Conservation (phyloP, 2,113 vertebrate genomes). For the Perca schrenkii region DNA sequence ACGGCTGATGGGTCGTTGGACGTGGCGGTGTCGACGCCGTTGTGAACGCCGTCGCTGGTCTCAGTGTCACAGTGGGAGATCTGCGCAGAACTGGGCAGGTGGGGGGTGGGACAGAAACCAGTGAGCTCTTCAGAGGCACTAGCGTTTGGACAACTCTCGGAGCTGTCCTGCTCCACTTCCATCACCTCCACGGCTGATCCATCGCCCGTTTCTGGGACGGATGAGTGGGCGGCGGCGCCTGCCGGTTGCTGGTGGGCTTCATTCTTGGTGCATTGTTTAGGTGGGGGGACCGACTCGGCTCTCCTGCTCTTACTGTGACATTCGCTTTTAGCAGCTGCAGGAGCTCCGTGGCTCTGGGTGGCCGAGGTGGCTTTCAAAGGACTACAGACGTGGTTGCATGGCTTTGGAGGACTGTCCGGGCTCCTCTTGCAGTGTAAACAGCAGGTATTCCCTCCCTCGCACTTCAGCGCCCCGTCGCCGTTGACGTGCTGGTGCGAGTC, state of each 20-base stretch:
- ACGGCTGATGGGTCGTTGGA: slow-evolving; percentile 12
- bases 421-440: slow-evolving; percentile 85
- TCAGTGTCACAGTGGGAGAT: slow-evolving; percentile 69
- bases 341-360: slow-evolving; percentile 48
- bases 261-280: slow-evolving; percentile 58
- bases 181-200: slow-evolving; percentile 15
- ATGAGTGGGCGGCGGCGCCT: slow-evolving; percentile 10
- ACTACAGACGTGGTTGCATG: slow-evolving; percentile 83
- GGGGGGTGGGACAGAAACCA: slow-evolving; percentile 73
- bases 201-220: not conserved
- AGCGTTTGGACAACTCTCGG: slow-evolving; percentile 39
- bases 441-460: slow-evolving; percentile 83
- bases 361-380: slow-evolving; percentile 73
- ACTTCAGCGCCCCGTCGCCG: slow-evolving; percentile 83
- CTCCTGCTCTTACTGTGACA: slow-evolving; percentile 65
- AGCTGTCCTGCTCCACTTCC: slow-evolving; percentile 33
- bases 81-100: slow-evolving; percentile 59
- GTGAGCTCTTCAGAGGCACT: slow-evolving; percentile 48
- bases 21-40: slow-evolving; percentile 38
- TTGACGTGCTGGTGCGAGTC: slow-evolving; percentile 85
- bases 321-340: slow-evolving; percentile 54
- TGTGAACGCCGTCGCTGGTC: slow-evolving; percentile 52
- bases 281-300: slow-evolving; percentile 38
- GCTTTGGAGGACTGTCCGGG: slow-evolving; percentile 80
- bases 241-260: slow-evolving; percentile 65